Conservation (phyloP, 2,113 vertebrate genomes). For the Okapia johnstoni region DNA sequence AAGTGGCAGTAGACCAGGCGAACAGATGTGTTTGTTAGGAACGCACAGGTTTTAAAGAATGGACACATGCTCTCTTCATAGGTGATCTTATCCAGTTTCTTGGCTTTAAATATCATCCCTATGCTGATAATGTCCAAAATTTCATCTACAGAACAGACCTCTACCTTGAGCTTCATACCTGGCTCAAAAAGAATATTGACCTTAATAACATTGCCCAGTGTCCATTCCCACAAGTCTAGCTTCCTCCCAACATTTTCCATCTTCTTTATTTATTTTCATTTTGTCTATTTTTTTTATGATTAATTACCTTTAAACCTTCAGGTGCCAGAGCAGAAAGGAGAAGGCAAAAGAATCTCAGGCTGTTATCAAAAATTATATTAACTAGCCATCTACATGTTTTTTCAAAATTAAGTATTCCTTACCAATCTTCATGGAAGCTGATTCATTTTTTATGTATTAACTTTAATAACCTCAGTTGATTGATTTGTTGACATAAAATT, state of each 20-base stretch:
- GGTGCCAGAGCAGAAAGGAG: background rate
- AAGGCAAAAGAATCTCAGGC: background rate
- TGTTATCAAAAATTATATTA: background rate
- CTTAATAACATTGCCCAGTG: background rate
- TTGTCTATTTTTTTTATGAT: background rate
- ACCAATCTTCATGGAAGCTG: background rate
- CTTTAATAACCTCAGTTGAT: background rate
- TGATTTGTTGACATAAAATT: background rate
- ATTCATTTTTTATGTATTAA: background rate
- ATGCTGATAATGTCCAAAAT: background rate
- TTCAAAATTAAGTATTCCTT: background rate
- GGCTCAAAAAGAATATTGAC: background rate
- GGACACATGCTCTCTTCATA: background rate
- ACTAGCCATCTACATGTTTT: background rate
- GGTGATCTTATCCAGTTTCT: background rate
- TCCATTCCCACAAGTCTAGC: rapidly evolving
- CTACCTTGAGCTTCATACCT: background rate
- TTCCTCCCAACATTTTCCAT: background rate
- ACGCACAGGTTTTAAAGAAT: background rate
- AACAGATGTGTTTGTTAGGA: background rate
- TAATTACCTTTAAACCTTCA: background rate
- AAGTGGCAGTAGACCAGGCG: background rate
- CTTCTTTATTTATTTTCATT: background rate
- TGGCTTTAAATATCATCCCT: background rate
- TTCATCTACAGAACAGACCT: background rate